Evolutionary conservation across 2,113 vertebrate species (phyloP), one percentile per base, ranked within the genome.

Genomic region (Mola mola): DNA sequence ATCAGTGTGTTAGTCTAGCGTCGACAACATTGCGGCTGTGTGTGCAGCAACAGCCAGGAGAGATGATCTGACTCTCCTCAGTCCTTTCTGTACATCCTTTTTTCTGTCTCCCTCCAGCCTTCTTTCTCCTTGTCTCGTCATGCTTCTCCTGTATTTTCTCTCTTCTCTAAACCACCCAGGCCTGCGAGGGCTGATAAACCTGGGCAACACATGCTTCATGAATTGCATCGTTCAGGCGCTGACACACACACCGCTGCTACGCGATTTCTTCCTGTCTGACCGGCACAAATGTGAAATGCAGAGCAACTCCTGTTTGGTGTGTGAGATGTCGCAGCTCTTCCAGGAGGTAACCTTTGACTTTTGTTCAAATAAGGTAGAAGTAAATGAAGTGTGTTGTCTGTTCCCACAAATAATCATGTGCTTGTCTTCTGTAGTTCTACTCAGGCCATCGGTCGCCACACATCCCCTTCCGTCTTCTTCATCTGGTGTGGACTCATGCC

Each of bases 151-250:
- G 63, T 13, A 6, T 24, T 16, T 38, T 37, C 8, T n/a, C 31
- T 19, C 17, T 15, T 2, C 3, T 22, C 19, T 46, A 17, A 2
- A 13, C 22, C 9, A 8, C 3, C 7, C 86, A 98, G 96, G 96
- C 87, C 90, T 98, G 62, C 93, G 96, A 9, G 96, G 96, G 68
- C 90, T 98, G 61, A 96, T 98, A 79, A 98, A 98, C 91, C 92
- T 98, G 58, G 96, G 96, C 75, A 98, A 98, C 93, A 98, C 96
- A 0, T 98, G 96, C 90, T 98, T 98, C 91, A 98, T 98, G 96
- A 98, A 98, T 91, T 98, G 96, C 94, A 98, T 98, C 50, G 96
- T 98, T 57, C 96, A 98, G 93, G 96, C 96, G 7, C 93, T 98
- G 87, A 98, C 96, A 9, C 96, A 98, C 93, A 98, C 96, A 0